These are phyloP conservation scores for Mionectes olivaceus DNA, from an alignment of 2,797 vertebrate species.

Conservation along the genomic window DNA sequence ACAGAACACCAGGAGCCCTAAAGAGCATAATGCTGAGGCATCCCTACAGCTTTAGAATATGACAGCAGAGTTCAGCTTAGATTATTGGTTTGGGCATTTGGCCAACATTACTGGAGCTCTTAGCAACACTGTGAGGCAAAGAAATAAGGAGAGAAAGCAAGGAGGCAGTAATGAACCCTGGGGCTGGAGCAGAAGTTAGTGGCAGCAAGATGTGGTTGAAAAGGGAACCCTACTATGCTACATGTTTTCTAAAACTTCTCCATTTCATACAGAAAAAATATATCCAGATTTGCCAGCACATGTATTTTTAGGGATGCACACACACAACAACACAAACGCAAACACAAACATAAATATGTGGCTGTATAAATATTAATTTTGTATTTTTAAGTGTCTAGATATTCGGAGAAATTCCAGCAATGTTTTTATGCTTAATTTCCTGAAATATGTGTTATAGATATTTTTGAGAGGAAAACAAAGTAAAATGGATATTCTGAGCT, in stretches of 20 bases:
- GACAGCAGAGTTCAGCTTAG: not conserved
- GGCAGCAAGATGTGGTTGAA: not conserved
- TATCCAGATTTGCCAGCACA: not conserved
- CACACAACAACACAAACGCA: not conserved
- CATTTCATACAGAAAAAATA: not conserved
- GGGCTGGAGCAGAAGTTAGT: not conserved
- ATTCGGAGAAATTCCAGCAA: not conserved
- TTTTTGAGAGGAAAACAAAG: not conserved
- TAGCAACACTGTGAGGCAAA: not conserved
- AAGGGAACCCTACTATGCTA: not conserved
- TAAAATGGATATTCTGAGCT: not conserved
- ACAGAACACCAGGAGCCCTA: not conserved
- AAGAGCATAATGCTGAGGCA: not conserved
- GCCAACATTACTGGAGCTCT: not conserved
- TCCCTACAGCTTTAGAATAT: not conserved
- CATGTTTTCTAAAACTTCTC: not conserved
- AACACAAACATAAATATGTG: not conserved
- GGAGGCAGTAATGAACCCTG: not conserved
- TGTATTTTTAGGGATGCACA: not conserved
- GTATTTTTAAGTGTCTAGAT: not conserved
- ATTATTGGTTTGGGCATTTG: not conserved
- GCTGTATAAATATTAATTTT: not conserved
- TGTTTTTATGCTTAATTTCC: not conserved
- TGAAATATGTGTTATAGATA: not conserved
- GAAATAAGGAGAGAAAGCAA: not conserved